Conservation (phyloP, 2,797 vertebrate genomes). For the Nyctalus aviator region DNA sequence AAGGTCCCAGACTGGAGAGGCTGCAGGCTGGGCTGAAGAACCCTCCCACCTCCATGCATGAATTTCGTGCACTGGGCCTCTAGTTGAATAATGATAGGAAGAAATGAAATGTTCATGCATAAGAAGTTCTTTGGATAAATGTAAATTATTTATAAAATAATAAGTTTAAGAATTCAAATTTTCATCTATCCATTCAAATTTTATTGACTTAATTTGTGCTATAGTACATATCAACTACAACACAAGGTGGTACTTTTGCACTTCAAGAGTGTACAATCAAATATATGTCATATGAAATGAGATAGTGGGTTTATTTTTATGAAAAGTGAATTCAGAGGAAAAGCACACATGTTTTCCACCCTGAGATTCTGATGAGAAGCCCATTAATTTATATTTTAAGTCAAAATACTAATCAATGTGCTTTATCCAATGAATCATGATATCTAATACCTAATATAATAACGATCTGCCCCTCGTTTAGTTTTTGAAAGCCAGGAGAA, state of each 20-base stretch:
- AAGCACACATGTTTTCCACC: not conserved
- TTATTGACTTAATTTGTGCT: too few relatives aligned
- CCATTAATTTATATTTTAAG: not conserved
- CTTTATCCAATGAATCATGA: not conserved
- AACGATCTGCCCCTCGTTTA: not conserved
- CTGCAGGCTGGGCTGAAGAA: too few relatives aligned
- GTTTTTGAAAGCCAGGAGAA: slow-evolving; percentile 8
- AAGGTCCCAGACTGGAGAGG: too few relatives aligned
- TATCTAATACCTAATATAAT: not conserved
- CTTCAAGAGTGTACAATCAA: not conserved
- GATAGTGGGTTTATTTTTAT: not conserved
- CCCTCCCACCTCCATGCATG: too few relatives aligned
- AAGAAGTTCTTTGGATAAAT: not conserved
- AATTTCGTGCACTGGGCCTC: too few relatives aligned
- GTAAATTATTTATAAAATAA: slow-evolving; percentile 3
- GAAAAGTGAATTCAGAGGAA: not conserved
- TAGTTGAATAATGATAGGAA: not conserved
- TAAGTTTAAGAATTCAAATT: not conserved
- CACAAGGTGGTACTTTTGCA: not conserved
- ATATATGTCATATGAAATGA: not conserved
- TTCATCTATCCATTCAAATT: not conserved
- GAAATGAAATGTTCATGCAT: not conserved
- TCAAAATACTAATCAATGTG: not conserved
- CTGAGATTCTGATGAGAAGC: not conserved
- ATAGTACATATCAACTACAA: not conserved